These are phyloP conservation scores for Craseonycteris thonglongyai DNA, from an alignment of 2,113 vertebrate species.

Conservation along the genomic window DNA sequence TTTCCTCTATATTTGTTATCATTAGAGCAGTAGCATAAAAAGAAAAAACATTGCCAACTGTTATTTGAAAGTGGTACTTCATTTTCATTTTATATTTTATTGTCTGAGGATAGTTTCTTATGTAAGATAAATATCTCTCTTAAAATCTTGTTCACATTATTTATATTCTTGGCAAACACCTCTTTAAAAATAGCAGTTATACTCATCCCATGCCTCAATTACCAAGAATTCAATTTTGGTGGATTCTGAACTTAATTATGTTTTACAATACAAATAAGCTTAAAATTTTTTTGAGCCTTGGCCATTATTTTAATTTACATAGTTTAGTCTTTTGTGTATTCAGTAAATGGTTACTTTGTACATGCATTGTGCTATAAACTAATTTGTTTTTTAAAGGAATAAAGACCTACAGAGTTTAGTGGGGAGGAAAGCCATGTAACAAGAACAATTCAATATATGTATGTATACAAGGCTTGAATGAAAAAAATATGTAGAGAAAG, in stretches of 20 bases:
- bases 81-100: slow-evolving; percentile 10
- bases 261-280: background rate
- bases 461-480: background rate
- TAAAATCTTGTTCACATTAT: slow-evolving; percentile 15
- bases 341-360: background rate
- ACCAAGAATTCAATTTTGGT: slow-evolving; percentile 1
- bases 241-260: background rate
- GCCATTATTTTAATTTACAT: background rate
- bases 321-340: background rate
- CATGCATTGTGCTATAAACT: background rate
- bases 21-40: background rate
- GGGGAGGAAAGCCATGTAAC: background rate
- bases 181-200: background rate
- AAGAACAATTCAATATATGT: background rate
- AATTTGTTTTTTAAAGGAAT: background rate
- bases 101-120: background rate
- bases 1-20: background rate
- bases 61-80: background rate
- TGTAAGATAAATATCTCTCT: background rate
- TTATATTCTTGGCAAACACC: background rate
- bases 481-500: background rate
- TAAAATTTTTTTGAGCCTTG: background rate
- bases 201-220: background rate
- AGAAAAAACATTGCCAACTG: background rate
- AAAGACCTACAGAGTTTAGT: background rate